phyloP scores from a whole-genome alignment of 1,140 invertebrate genomes.

The Phymorhynchus buccinoides region DNA sequence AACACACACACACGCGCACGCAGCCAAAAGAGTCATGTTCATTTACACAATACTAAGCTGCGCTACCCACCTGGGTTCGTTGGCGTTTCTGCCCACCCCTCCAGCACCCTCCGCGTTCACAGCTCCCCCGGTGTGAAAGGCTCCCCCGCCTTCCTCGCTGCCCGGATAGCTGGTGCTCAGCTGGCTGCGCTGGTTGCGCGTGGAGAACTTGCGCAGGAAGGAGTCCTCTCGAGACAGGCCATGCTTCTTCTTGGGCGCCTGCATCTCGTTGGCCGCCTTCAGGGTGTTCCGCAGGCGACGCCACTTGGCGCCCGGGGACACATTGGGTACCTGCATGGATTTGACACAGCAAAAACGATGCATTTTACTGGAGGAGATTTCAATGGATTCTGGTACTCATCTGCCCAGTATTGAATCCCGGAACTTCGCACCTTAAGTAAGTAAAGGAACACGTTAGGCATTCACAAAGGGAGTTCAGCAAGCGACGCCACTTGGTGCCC shows the following conservation, averaged over 20 bases:
- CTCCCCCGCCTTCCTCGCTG: slow-evolving; percentile 34
- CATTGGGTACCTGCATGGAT: slow-evolving; percentile 22
- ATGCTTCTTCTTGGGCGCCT: slow-evolving; percentile 78
- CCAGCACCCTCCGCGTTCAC: neutral
- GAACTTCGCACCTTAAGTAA: too few relatives aligned
- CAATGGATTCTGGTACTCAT: neutral
- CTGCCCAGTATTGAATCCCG: neutral
- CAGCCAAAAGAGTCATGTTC: too few relatives aligned
- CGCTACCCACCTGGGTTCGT: neutral
- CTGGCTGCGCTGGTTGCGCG: slow-evolving; percentile 78
- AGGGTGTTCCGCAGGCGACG: slow-evolving; percentile 94
- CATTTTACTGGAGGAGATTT: neutral
- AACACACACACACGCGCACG: too few relatives aligned
- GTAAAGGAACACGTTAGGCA: too few relatives aligned
- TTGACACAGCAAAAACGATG: neutral
- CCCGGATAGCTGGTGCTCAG: slow-evolving; percentile 29
- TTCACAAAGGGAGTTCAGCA: too few relatives aligned
- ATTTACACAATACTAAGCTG: too few relatives aligned
- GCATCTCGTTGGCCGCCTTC: slow-evolving; percentile 90
- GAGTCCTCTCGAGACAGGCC: slow-evolving; percentile 93
- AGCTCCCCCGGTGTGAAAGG: neutral
- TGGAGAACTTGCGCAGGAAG: slow-evolving; percentile 94
- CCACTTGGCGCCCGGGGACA: slow-evolving; percentile 77
- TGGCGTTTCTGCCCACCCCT: neutral
- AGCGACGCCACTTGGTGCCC: too few relatives aligned